Conservation (phyloP, 2,888 invertebrate species). For the Lacanobia oleracea region DNA sequence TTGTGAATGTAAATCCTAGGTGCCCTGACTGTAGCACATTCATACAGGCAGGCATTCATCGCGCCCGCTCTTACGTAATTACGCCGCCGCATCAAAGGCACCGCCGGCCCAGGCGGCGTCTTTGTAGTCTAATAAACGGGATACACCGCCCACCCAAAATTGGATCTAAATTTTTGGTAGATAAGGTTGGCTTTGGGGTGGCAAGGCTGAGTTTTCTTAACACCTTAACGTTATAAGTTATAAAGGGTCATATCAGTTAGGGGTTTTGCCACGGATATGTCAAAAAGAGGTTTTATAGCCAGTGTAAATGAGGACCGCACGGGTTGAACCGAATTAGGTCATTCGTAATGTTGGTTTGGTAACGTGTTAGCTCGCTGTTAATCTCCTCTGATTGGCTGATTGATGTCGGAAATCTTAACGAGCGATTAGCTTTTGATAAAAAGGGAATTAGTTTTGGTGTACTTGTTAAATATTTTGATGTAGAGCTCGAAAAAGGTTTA, state of each 20-base stretch:
- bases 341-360: constrained; percentile 77
- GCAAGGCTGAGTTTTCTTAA: constrained; percentile 79
- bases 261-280: constrained; percentile 91
- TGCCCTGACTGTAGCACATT: constrained; percentile 72
- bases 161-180: background rate
- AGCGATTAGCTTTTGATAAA: constrained; percentile 60
- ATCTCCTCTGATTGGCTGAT: constrained; percentile 69
- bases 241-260: constrained; percentile 89
- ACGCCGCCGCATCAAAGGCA: constrained; percentile 86
- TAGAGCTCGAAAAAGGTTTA: background rate
- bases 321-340: constrained; percentile 83
- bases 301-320: constrained; percentile 88
- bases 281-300: constrained; percentile 90
- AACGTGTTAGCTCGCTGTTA: constrained; percentile 61
- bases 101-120: constrained; percentile 85
- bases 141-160: constrained; percentile 54
- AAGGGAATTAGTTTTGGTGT: constrained; percentile 52
- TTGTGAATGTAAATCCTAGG: constrained; percentile 76
- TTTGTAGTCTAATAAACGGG: constrained; percentile 89
- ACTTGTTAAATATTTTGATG: constrained; percentile 52
- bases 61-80: constrained; percentile 85
- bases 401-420: constrained; percentile 61
- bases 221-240: constrained; percentile 87
- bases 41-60: constrained; percentile 68
- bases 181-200: constrained; percentile 66